These are phyloP conservation scores for silkworm (Bombyx mori) DNA, from an alignment of 1,140 invertebrate species.

Conservation along the genomic window DNA sequence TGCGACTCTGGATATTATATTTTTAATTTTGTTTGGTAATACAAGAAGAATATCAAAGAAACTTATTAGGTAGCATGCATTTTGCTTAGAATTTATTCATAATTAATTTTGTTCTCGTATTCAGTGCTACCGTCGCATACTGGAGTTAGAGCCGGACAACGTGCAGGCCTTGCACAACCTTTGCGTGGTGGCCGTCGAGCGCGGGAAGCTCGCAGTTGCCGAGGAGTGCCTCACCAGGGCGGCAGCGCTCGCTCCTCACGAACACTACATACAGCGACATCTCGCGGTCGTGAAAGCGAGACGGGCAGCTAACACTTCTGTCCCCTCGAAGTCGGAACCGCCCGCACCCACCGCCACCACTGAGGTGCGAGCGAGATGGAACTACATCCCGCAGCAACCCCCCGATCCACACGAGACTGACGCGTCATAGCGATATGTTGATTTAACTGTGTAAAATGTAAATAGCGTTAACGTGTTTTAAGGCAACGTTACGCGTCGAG, in stretches of 20 bases:
- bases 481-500: too few species aligned
- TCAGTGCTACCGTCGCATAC: constrained; percentile 91
- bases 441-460: not conserved
- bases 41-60: too few species aligned
- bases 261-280: constrained; percentile 92
- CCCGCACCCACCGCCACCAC: constrained; percentile 15
- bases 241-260: constrained; percentile 84
- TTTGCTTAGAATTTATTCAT: not conserved
- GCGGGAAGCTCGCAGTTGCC: constrained; percentile 85
- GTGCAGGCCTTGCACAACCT: constrained; percentile 96
- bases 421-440: constrained; percentile 32
- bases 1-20: too few species aligned
- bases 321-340: not conserved
- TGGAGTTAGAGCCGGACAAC: constrained; percentile 90
- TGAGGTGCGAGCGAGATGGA: constrained; percentile 54
- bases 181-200: constrained; percentile 95
- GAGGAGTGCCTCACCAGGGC: constrained; percentile 88
- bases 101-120: constrained; percentile 2
- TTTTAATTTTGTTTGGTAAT: too few species aligned
- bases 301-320: constrained; percentile 37
- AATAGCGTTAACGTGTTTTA: not conserved
- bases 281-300: constrained; percentile 86
- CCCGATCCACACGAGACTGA: constrained; percentile 57
- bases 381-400: constrained; percentile 62
- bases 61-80: too few species aligned